These are phyloP conservation scores for Euclidia mi DNA, from an alignment of 2,888 invertebrate species.

Conservation along the genomic window DNA sequence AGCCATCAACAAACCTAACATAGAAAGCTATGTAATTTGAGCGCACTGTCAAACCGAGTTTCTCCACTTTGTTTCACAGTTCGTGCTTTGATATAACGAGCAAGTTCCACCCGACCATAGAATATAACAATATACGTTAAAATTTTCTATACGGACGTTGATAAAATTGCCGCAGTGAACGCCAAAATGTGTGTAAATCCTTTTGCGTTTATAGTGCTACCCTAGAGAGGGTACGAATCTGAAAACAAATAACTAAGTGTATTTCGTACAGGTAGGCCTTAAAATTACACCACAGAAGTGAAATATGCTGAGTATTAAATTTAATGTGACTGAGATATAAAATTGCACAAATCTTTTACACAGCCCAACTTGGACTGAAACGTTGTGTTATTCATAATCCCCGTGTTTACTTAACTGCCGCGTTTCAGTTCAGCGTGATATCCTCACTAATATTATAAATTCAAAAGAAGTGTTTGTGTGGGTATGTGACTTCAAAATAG, in stretches of 20 bases:
- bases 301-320: slow-evolving; percentile 42
- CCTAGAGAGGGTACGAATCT: slow-evolving; percentile 27
- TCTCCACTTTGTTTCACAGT: slow-evolving; percentile 32
- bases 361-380: slow-evolving; percentile 14
- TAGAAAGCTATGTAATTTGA: slow-evolving; percentile 4
- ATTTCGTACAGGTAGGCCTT: slow-evolving; percentile 25
- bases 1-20: slow-evolving; percentile 18
- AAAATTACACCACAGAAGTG: slow-evolving; percentile 28
- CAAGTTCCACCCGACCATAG: slow-evolving; percentile 20
- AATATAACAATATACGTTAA: slow-evolving; percentile 1
- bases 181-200: no score
- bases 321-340: slow-evolving; percentile 41
- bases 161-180: not conserved
- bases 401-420: slow-evolving; percentile 22
- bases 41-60: slow-evolving; percentile 17
- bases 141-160: slow-evolving; percentile 13
- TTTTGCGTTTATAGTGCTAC: not conserved
- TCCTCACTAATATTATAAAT: no score
- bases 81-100: slow-evolving; percentile 52
- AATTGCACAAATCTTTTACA: slow-evolving; percentile 32
- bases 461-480: no score
- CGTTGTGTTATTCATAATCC: slow-evolving; percentile 27
- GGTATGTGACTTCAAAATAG: no score
- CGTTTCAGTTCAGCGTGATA: not conserved
- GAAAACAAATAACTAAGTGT: slow-evolving; percentile 43